Evolutionary conservation across 1,140 invertebrate genomes (phyloP).

Genomic region (Trichomalopsis sarcophagae): DNA sequence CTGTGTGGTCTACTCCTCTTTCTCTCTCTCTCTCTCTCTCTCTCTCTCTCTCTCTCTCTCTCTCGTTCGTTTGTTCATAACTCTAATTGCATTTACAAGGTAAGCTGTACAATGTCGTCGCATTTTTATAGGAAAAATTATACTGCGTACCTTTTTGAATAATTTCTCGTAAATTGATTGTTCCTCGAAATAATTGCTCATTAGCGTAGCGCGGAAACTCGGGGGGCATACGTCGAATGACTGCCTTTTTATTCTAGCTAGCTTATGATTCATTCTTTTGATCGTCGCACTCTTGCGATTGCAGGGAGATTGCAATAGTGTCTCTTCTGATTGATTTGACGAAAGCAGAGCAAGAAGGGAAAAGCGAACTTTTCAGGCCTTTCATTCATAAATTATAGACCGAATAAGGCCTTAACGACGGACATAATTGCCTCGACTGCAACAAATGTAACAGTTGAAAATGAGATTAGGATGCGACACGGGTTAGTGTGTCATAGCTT

Average conservation of each 20-base stretch:
- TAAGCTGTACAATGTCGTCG: slow-evolving; percentile 8
- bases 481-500: slow-evolving; percentile 44
- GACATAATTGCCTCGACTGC: background rate
- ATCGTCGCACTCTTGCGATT: no score
- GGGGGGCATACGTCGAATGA: no score
- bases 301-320: no score
- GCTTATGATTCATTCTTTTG: no score
- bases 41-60: no score
- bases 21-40: no score
- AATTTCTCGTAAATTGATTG: background rate
- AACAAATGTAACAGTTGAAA: slow-evolving; percentile 10
- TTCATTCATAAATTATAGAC: background rate
- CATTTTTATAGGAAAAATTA: slow-evolving; percentile 12
- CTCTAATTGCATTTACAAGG: background rate
- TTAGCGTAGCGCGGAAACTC: background rate
- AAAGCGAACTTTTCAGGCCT: slow-evolving; percentile 1
- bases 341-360: background rate
- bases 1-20: no score
- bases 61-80: no score
- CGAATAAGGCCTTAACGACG: slow-evolving; percentile 16
- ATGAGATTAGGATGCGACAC: slow-evolving; percentile 27
- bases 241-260: no score
- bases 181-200: background rate
- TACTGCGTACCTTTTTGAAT: background rate
- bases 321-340: no score